A percentile compares a stretch with the other conserved stretches of the same genome.
phyloP scores from a whole-genome alignment of 2,797 vertebrate genomes.

The Fundulus diaphanus region DNA sequence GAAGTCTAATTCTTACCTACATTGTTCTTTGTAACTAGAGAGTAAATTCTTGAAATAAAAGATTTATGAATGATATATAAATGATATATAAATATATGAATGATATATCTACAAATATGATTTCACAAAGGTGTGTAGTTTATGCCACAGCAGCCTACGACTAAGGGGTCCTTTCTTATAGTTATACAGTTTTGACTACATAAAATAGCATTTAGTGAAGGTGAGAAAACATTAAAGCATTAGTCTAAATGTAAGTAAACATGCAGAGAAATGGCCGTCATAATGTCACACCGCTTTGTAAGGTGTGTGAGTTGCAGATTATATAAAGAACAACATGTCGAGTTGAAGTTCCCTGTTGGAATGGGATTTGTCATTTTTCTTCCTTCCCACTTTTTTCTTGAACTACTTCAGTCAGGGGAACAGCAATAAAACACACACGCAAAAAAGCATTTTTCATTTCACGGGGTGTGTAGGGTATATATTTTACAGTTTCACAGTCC shows the following conservation, averaged over 20 bases:
- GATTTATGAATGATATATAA: too few relatives aligned
- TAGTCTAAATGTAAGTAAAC: conserved; percentile 30
- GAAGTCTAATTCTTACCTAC: too few relatives aligned
- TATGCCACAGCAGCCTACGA: neutral
- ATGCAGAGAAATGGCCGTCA: conserved; percentile 35
- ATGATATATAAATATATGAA: too few relatives aligned
- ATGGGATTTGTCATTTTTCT: conserved; percentile 10
- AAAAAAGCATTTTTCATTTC: conserved; percentile 31
- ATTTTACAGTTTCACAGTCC: conserved; percentile 28
- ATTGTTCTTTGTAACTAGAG: too few relatives aligned
- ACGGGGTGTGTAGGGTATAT: conserved; percentile 3
- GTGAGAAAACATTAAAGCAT: conserved; percentile 14
- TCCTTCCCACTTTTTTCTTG: conserved; percentile 3
- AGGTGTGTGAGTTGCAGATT: conserved; percentile 6
- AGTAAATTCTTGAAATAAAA: too few relatives aligned
- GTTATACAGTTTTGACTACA: neutral
- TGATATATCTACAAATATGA: too few relatives aligned
- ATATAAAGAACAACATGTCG: conserved; percentile 33
- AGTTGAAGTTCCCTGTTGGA: conserved; percentile 27
- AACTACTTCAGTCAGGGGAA: conserved; percentile 13
- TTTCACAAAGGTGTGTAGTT: neutral
- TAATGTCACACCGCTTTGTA: conserved; percentile 24
- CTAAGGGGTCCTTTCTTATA: neutral
- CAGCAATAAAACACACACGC: neutral
- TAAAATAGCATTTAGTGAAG: neutral